Conservation (phyloP, 2,113 vertebrate genomes). For the Empidonax traillii region DNA sequence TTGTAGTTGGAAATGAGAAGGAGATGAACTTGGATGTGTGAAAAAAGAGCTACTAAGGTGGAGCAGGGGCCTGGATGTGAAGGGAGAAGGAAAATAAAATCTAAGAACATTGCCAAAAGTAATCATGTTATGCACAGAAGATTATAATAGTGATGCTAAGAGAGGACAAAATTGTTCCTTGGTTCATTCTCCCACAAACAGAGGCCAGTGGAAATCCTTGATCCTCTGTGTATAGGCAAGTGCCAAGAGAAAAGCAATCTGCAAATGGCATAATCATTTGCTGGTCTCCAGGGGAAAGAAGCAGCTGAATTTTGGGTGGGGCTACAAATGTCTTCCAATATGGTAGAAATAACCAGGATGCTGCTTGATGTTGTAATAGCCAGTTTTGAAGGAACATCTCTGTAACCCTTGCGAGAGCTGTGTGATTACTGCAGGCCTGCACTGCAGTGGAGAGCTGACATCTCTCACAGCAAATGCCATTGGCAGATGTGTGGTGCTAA, state of each 20-base stretch:
- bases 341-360: not conserved
- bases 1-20: not conserved
- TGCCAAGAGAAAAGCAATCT: not conserved
- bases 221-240: not conserved
- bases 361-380: not conserved
- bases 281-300: not conserved
- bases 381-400: not conserved
- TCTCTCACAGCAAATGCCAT: not conserved
- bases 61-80: not conserved
- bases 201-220: not conserved
- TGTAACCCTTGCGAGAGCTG: not conserved
- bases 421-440: not conserved
- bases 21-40: not conserved
- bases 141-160: not conserved
- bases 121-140: not conserved
- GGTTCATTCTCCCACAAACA: not conserved
- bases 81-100: not conserved
- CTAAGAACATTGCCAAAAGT: not conserved
- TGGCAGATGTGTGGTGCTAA: not conserved
- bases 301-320: not conserved
- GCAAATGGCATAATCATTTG: rapidly evolving
- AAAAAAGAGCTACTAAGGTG: not conserved
- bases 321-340: not conserved
- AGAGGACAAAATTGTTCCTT: not conserved
- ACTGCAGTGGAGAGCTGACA: not conserved